Percentiles rank a stretch among this genome's conserved stretches.
Evolutionary conservation across 2,113 vertebrate species (phyloP).

Genomic region (Rhipidura dahli): DNA sequence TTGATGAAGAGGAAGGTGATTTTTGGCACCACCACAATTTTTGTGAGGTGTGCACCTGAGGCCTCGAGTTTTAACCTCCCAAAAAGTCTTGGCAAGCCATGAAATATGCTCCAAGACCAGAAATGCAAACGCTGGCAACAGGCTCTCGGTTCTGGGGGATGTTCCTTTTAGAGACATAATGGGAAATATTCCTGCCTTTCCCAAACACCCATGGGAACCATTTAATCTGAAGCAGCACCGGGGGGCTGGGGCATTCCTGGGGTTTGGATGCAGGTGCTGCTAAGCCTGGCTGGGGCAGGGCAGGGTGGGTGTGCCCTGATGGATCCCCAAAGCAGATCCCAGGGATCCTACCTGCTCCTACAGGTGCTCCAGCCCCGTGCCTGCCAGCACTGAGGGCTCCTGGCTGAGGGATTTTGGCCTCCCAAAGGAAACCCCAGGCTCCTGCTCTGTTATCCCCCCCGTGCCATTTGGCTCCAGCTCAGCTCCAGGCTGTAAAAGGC

Average conservation of each 20-base stretch:
- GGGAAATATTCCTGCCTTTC: background rate
- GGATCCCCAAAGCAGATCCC: background rate
- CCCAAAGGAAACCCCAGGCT: background rate
- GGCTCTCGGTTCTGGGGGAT: background rate
- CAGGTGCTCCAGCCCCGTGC: rapidly evolving
- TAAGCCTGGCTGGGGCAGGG: background rate
- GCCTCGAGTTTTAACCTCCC: conserved; percentile 18
- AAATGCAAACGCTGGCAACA: conserved; percentile 46
- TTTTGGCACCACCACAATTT: no score
- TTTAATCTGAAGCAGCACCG: background rate
- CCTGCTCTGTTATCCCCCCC: background rate
- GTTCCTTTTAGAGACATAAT: conserved; percentile 8
- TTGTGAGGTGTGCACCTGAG: no score
- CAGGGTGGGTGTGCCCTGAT: background rate
- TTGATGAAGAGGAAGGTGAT: background rate
- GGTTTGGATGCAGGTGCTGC: background rate
- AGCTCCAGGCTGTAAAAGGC: background rate
- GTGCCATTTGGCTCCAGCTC: background rate
- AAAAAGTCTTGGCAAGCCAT: conserved; percentile 28
- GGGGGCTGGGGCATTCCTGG: background rate
- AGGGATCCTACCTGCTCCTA: background rate
- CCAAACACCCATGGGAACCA: conserved; percentile 13
- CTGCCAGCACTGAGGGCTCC: rapidly evolving
- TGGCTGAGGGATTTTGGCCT: background rate
- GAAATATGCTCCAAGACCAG: conserved; percentile 24